Evolutionary conservation across 2,888 invertebrate genomes (phyloP).

Genomic region (Lithophane ornitopus): DNA sequence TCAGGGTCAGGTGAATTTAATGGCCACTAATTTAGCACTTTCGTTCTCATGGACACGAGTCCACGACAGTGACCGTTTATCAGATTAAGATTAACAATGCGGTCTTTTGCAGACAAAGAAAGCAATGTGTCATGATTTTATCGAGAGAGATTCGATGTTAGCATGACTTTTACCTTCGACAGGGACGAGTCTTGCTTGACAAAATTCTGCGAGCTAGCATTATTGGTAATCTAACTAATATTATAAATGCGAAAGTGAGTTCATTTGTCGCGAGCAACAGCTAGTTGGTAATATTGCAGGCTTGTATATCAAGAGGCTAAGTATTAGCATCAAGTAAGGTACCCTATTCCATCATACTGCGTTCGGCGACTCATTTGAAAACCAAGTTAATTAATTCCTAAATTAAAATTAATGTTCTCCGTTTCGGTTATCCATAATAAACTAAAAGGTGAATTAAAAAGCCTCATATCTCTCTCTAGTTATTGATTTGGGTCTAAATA

Average conservation of each 20-base stretch:
- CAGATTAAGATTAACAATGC: slow-evolving; percentile 42
- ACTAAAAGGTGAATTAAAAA: no score
- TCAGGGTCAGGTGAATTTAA: slow-evolving; percentile 48
- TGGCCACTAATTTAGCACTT: slow-evolving; percentile 38
- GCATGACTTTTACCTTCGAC: background rate
- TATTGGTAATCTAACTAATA: no score
- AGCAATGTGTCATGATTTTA: slow-evolving; percentile 2
- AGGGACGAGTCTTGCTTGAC: background rate
- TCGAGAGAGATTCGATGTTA: background rate
- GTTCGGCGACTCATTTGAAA: background rate
- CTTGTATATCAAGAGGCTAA: background rate
- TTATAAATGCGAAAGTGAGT: no score
- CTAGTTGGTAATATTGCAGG: background rate
- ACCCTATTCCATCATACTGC: no score
- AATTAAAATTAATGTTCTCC: background rate
- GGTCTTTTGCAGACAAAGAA: slow-evolving; percentile 12
- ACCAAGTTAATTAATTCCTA: background rate
- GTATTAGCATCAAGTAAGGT: background rate
- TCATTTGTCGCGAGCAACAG: no score
- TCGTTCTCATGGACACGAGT: slow-evolving; percentile 47
- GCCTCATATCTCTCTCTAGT: no score
- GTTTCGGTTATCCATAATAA: no score
- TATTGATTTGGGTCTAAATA: no score
- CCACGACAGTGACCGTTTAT: slow-evolving; percentile 49
- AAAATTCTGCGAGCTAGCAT: background rate